A percentile compares a stretch with the other conserved stretches of the same genome.
Conservation (phyloP, 37 sponge, comb jelly and placozoan species). For the Petrosia ficiformis region DNA sequence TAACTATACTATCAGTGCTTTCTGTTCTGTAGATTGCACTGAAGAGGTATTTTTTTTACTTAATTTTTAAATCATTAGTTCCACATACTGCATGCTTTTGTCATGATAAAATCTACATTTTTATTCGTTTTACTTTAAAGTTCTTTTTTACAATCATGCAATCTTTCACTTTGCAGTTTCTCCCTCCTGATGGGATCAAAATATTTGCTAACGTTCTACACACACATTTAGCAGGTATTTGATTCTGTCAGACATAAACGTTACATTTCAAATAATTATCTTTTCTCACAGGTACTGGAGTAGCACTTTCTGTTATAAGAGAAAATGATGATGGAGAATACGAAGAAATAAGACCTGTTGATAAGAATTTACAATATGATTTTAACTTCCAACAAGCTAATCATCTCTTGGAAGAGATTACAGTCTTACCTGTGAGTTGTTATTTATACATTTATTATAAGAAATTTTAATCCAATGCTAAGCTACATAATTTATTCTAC, state of each 20-base stretch:
- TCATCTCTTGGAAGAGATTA: constrained; percentile 12
- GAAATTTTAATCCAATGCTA: no score
- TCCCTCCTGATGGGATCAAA: constrained; percentile 26
- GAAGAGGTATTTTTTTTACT: constrained; percentile 16
- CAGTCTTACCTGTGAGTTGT: constrained; percentile 28
- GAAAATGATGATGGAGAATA: no score
- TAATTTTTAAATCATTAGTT: no score
- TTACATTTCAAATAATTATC: no score
- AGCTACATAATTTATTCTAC: not conserved
- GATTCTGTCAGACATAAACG: not conserved
- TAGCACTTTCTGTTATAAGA: no score
- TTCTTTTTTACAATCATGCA: no score
- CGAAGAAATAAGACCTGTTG: constrained; percentile 29
- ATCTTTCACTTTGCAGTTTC: constrained; percentile 7
- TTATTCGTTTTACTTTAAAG: no score
- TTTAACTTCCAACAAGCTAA: constrained; percentile 58
- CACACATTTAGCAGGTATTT: constrained; percentile 34
- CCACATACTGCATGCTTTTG: no score
- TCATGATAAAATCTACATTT: no score
- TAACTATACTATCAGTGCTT: constrained; percentile 11
- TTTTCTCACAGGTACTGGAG: no score
- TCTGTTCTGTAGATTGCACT: constrained; percentile 22
- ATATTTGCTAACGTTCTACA: constrained; percentile 45
- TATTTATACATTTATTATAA: not conserved
- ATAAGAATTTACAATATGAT: constrained; percentile 57